Evolutionary conservation across 1,140 invertebrate genomes (phyloP).

Genomic region (Episyrphus balteatus): DNA sequence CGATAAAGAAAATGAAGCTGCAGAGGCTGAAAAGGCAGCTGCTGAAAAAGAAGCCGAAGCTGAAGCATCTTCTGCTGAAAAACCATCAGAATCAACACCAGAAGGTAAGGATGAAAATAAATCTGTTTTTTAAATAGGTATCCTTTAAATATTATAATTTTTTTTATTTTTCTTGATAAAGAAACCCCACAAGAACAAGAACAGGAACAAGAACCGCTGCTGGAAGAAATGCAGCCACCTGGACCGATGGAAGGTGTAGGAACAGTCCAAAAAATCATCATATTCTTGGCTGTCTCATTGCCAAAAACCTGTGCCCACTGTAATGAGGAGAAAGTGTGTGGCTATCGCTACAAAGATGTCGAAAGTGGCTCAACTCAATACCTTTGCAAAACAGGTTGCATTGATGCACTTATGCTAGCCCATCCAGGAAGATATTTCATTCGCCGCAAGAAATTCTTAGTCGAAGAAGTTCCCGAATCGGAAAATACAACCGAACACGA

Average conservation of each 20-base stretch:
- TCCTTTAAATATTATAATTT: too few species aligned
- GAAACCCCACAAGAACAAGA: too few species aligned
- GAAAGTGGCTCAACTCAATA: constrained; percentile 15
- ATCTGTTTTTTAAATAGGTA: too few species aligned
- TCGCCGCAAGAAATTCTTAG: constrained; percentile 33
- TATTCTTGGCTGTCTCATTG: constrained; percentile 22
- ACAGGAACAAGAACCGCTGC: constrained; percentile 17
- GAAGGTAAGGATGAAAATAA: constrained; percentile 1
- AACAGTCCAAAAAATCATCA: constrained; percentile 22
- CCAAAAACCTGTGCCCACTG: constrained; percentile 24
- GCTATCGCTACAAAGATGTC: constrained; percentile 21
- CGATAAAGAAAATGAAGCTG: constrained; percentile 29
- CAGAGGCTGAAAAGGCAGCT: constrained; percentile 14
- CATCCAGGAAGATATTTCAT: constrained; percentile 35
- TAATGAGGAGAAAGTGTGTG: constrained; percentile 20
- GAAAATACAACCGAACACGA: neutral
- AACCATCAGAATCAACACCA: constrained; percentile 2
- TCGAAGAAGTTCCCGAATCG: constrained; percentile 22
- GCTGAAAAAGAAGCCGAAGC: constrained; percentile 10
- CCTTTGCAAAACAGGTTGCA: constrained; percentile 37
- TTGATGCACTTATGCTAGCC: constrained; percentile 26
- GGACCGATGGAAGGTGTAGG: constrained; percentile 11
- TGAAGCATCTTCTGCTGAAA: constrained; percentile 1
- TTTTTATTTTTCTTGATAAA: too few species aligned
- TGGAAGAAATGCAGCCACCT: constrained; percentile 15